Conservation (phyloP, 2,888 invertebrate genomes). For the Romanomermis culicivorax region DNA sequence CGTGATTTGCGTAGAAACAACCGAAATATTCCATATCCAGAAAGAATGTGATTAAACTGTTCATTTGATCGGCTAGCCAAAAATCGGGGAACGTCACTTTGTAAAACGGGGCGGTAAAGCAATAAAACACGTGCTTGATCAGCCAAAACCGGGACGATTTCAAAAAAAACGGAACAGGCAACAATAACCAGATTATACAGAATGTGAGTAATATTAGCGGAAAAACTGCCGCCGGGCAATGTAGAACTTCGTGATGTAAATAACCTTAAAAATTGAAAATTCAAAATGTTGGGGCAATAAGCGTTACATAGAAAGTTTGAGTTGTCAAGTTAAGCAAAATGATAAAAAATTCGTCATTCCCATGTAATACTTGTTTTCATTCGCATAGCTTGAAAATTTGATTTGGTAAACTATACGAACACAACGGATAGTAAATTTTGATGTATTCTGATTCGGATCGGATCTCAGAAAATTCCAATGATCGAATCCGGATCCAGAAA, state of each 20-base stretch:
- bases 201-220: conserved; percentile 59
- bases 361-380: no score
- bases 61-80: conserved; percentile 41
- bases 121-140: conserved; percentile 52
- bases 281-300: no score
- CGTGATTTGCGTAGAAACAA: conserved; percentile 54
- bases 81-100: conserved; percentile 37
- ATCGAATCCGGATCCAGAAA: no score
- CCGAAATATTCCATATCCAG: conserved; percentile 79
- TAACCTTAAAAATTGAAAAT: conserved; percentile 43
- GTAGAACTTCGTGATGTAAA: conserved; percentile 54
- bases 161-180: conserved; percentile 68
- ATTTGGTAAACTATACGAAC: no score
- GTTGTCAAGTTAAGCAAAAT: no score
- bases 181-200: conserved; percentile 55
- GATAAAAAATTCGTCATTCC: no score
- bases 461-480: no score
- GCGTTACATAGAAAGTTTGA: no score
- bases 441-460: no score
- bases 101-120: conserved; percentile 32
- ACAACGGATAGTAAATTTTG: no score
- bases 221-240: conserved; percentile 74
- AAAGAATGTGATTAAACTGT: conserved; percentile 67
- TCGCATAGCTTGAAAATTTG: no score
- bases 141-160: conserved; percentile 75